Conservation (phyloP, 2,113 vertebrate genomes). For the Orycteropus afer region DNA sequence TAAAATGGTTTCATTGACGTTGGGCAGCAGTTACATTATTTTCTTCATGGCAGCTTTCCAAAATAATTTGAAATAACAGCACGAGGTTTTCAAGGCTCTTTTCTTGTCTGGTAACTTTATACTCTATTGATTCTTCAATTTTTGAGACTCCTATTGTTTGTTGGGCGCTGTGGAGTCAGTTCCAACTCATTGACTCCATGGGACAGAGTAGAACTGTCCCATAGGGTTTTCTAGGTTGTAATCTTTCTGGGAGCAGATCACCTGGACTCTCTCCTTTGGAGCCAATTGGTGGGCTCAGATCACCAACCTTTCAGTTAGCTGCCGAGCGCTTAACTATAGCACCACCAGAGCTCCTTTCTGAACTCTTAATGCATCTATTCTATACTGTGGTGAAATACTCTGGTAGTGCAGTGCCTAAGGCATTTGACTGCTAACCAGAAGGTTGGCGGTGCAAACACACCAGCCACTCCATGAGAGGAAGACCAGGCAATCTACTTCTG, state of each 20-base stretch:
- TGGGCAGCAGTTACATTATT: neutral
- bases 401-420: too few species aligned
- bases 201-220: neutral
- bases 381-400: too few species aligned
- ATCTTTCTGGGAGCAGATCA: neutral
- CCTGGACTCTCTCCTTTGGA: neutral
- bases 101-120: neutral
- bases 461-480: too few species aligned
- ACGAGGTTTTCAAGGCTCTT: conserved; percentile 2
- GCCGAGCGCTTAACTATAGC: neutral
- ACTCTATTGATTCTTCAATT: neutral
- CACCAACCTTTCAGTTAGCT: neutral
- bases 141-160: neutral
- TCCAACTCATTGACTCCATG: neutral
- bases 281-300: too few species aligned
- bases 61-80: neutral
- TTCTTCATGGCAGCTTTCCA: neutral
- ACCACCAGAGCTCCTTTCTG: neutral
- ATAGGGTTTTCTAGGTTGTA: too few species aligned
- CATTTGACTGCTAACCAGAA: too few species aligned
- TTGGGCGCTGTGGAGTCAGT: neutral
- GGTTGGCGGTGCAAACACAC: too few species aligned
- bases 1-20: neutral
- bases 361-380: neutral
- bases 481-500: too few species aligned